Evolutionary conservation across 30 jellyfish, hydroid and myxozoan species (phyloP).

Genomic region (Sanderia malayensis): DNA sequence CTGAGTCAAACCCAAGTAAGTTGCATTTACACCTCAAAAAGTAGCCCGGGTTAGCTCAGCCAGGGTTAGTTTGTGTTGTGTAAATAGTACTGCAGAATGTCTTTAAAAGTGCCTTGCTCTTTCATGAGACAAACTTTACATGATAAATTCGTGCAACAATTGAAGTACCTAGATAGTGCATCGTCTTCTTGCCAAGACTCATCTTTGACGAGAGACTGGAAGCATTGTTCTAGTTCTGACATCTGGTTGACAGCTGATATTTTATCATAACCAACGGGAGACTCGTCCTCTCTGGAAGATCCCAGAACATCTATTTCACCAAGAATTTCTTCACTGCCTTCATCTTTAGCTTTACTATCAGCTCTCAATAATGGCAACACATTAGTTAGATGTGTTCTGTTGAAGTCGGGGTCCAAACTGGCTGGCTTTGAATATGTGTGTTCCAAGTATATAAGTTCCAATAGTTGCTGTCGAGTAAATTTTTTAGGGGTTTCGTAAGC

Average conservation of each 20-base stretch:
- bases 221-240: constrained; percentile 84
- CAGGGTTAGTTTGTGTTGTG: too few relatives aligned
- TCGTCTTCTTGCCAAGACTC: constrained; percentile 84
- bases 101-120: too few relatives aligned
- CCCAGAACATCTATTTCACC: constrained; percentile 41
- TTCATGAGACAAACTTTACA: too few relatives aligned
- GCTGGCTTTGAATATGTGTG: constrained; percentile 75
- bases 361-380: constrained; percentile 31
- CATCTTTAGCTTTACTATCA: constrained; percentile 6
- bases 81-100: too few relatives aligned
- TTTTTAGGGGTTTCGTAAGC: constrained; percentile 27
- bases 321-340: not conserved
- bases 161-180: constrained; percentile 68
- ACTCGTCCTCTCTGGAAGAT: not conserved
- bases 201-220: constrained; percentile 59
- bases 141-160: too few relatives aligned
- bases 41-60: too few relatives aligned
- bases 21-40: too few relatives aligned
- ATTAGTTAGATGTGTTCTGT: constrained; percentile 55
- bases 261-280: constrained; percentile 58
- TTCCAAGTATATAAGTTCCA: constrained; percentile 57
- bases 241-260: constrained; percentile 51
- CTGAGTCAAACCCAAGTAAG: too few relatives aligned
- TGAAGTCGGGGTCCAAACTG: constrained; percentile 72
- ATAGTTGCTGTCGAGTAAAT: constrained; percentile 21